These are phyloP conservation scores for Stenodera caucasica DNA, from an alignment of 2,888 invertebrate species.

Conservation along the genomic window DNA sequence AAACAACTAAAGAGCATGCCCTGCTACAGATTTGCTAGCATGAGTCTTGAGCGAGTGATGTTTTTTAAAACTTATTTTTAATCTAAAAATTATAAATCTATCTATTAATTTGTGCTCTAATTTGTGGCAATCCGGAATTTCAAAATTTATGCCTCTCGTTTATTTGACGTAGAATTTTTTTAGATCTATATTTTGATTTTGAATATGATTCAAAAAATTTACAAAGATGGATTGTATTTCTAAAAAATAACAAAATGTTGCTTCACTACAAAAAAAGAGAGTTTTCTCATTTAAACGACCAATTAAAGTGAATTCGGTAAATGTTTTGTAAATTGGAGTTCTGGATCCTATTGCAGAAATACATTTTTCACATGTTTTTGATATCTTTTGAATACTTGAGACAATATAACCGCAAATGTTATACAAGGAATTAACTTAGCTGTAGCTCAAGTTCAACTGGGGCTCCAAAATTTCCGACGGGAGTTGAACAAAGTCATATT, in stretches of 20 bases:
- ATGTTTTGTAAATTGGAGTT: slow-evolving; percentile 20
- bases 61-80: slow-evolving; percentile 22
- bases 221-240: not conserved
- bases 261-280: slow-evolving; percentile 19
- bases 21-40: slow-evolving; percentile 16
- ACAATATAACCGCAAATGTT: slow-evolving; percentile 28
- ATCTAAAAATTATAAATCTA: slow-evolving; percentile 16
- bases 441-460: slow-evolving; percentile 20
- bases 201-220: too few relatives aligned
- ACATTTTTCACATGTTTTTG: slow-evolving; percentile 20
- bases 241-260: slow-evolving; percentile 16
- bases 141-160: slow-evolving; percentile 9
- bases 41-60: slow-evolving; percentile 1
- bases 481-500: slow-evolving; percentile 14
- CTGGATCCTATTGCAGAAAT: slow-evolving; percentile 13
- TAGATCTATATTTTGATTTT: slow-evolving; percentile 16
- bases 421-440: slow-evolving; percentile 32
- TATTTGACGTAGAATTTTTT: slow-evolving; percentile 16
- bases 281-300: slow-evolving; percentile 12
- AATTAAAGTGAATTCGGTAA: slow-evolving; percentile 14
- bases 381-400: too few relatives aligned
- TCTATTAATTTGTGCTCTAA: slow-evolving; percentile 20
- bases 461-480: slow-evolving; percentile 12
- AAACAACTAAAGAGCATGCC: too few relatives aligned
- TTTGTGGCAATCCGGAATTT: slow-evolving; percentile 20